A percentile compares a stretch with the other conserved stretches of the same genome.
These are phyloP conservation scores for Scaptomyza caliginosa DNA, from an alignment of 2,888 invertebrate genomes.

Conservation along the genomic window DNA sequence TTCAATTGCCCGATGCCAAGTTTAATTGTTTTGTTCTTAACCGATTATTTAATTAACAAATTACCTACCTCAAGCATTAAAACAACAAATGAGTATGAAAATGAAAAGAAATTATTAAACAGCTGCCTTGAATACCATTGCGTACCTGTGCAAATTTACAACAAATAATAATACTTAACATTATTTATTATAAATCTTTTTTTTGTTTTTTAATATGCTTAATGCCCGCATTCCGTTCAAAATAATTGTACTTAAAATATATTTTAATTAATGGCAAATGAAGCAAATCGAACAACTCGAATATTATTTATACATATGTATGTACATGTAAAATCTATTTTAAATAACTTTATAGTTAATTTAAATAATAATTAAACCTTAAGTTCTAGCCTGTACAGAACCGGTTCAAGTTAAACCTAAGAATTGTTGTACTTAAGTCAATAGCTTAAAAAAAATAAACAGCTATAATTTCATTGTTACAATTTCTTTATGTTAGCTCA, in stretches of 20 bases:
- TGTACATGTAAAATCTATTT: conserved; percentile 5
- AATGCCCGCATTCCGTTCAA: conserved; percentile 75
- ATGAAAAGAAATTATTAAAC: conserved; percentile 51
- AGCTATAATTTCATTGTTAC: conserved; percentile 31
- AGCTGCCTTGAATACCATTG: conserved; percentile 71
- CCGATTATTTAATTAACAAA: conserved; percentile 13
- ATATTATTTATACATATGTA: conserved; percentile 33
- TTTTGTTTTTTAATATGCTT: conserved; percentile 6
- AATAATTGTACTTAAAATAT: conserved; percentile 46
- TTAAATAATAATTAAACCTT: conserved; percentile 22
- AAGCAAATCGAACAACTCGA: conserved; percentile 58
- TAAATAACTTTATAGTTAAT: not conserved
- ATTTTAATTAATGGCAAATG: conserved; percentile 22
- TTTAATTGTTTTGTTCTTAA: conserved; percentile 22
- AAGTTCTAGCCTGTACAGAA: conserved; percentile 61
- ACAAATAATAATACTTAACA: conserved; percentile 61
- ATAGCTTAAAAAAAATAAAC: not conserved
- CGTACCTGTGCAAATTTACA: conserved; percentile 76
- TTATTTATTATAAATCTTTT: conserved; percentile 39
- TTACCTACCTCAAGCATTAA: conserved; percentile 66
- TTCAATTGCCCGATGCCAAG: conserved; percentile 40
- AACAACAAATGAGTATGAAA: conserved; percentile 3
- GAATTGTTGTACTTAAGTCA: conserved; percentile 69
- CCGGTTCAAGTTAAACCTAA: conserved; percentile 67
- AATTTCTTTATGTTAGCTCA: conserved; percentile 11